phyloP scores from a whole-genome alignment of 2,797 vertebrate species.

The Discoglossus pictus region DNA sequence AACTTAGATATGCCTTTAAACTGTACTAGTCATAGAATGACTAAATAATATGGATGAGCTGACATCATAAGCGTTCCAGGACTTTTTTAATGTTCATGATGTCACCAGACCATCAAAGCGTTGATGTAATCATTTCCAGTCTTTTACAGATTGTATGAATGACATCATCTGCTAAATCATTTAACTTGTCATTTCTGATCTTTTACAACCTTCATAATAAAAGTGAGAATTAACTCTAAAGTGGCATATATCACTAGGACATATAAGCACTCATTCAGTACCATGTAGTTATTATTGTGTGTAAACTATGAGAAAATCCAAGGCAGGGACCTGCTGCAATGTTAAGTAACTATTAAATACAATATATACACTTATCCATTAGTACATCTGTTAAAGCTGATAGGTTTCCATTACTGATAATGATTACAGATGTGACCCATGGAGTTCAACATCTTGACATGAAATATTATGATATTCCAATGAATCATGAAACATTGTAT shows the following conservation, averaged over 20 bases:
- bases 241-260: constrained; percentile 19
- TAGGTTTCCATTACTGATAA: constrained; percentile 29
- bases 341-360: constrained; percentile 9
- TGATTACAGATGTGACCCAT: constrained; percentile 5
- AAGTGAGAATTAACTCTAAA: no score
- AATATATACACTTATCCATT: background rate
- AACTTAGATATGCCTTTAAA: no score
- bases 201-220: no score
- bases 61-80: no score
- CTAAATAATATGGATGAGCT: no score
- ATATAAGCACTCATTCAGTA: background rate
- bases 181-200: constrained; percentile 2
- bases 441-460: background rate
- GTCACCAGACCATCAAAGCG: no score
- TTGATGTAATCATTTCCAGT: background rate
- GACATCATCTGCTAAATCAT: constrained; percentile 19
- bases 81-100: constrained; percentile 7
- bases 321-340: background rate
- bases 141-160: constrained; percentile 6
- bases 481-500: background rate
- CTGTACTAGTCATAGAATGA: no score
- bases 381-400: constrained; percentile 2
- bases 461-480: background rate
- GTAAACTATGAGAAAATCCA: background rate
- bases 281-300: no score